These are phyloP conservation scores for Atrina japonica DNA, from an alignment of 2,888 invertebrate genomes.

Conservation along the genomic window DNA sequence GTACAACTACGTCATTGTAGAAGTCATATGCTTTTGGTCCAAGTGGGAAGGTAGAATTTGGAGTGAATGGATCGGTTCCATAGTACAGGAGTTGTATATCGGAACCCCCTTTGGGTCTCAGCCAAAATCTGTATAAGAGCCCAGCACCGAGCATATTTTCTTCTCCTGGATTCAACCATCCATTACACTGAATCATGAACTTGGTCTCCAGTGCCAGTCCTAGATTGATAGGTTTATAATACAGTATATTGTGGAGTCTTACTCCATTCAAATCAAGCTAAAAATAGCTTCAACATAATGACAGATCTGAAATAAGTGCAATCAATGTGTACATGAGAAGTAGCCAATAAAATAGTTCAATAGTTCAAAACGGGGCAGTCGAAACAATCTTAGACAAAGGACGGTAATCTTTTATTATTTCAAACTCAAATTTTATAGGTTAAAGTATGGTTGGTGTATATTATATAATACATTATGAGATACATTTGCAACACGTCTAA, in stretches of 20 bases:
- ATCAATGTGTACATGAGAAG: no score
- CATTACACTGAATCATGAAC: conserved; percentile 60
- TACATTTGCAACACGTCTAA: no score
- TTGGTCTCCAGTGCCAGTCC: conserved; percentile 59
- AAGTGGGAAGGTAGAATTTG: conserved; percentile 59
- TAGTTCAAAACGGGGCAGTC: no score
- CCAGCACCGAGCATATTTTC: conserved; percentile 56
- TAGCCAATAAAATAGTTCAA: no score
- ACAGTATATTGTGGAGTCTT: background rate
- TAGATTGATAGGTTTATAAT: conserved; percentile 9
- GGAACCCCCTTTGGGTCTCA: conserved; percentile 48
- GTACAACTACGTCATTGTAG: conserved; percentile 57
- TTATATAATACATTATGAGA: no score
- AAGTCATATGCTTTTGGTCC: conserved; percentile 53
- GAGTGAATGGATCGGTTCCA: conserved; percentile 65
- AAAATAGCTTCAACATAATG: background rate
- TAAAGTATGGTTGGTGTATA: no score
- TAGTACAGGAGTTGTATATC: conserved; percentile 64
- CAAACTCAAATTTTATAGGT: no score
- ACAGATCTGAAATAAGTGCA: no score
- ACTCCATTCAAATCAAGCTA: background rate
- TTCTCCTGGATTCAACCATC: conserved; percentile 67
- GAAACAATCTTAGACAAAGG: no score
- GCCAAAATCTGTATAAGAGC: conserved; percentile 65
- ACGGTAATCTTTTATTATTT: no score